These are phyloP conservation scores for Struthio camelus DNA, from an alignment of 2,113 vertebrate species.

Conservation along the genomic window DNA sequence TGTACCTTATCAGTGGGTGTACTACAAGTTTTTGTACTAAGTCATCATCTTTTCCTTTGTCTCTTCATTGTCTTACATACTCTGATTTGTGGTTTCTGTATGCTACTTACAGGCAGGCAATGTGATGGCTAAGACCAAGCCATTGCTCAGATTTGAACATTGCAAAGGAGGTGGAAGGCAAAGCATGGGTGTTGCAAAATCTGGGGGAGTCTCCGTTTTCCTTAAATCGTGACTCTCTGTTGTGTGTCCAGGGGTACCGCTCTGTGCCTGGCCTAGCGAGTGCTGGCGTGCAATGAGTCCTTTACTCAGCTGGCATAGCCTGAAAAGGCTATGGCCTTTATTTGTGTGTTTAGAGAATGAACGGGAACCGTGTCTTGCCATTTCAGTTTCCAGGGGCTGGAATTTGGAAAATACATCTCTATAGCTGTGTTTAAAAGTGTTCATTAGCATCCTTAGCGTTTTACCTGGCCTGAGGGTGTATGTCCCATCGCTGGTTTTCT, in stretches of 20 bases:
- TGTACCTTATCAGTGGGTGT: constrained; percentile 25
- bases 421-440: neutral
- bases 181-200: neutral
- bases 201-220: neutral
- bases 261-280: too few species aligned
- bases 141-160: rapidly evolving
- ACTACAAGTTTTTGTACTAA: constrained; percentile 18
- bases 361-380: rapidly evolving
- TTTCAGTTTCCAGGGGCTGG: neutral
- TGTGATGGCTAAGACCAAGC: neutral
- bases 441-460: neutral
- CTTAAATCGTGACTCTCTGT: neutral
- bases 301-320: too few species aligned
- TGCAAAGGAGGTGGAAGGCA: neutral
- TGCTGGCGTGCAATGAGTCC: too few species aligned
- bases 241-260: too few species aligned
- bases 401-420: neutral
- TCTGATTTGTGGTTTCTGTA: neutral
- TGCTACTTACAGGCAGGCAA: neutral
- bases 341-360: neutral
- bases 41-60: constrained; percentile 46
- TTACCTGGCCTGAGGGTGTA: neutral
- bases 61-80: constrained; percentile 4
- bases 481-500: neutral
- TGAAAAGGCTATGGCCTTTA: too few species aligned